Evolutionary conservation across 2,888 invertebrate genomes (phyloP).

Genomic region (Beris chalybata): DNA sequence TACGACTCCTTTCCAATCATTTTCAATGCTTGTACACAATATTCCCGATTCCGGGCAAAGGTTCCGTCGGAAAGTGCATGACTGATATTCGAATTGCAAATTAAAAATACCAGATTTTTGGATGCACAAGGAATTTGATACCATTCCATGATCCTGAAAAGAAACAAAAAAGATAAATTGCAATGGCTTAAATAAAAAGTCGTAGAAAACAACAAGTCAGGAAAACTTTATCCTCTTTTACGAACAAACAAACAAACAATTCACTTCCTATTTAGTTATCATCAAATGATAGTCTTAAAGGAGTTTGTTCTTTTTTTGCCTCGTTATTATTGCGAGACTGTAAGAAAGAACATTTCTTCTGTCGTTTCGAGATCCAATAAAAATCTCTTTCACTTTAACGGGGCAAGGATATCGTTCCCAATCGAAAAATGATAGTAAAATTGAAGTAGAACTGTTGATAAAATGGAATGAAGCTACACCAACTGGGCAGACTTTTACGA

Average conservation of each 20-base stretch:
- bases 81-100: constrained; percentile 1
- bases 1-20: constrained; percentile 1
- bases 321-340: background rate
- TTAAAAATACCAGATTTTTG: constrained; percentile 1
- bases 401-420: background rate
- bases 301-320: background rate
- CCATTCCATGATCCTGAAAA: background rate
- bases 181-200: background rate
- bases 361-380: no score
- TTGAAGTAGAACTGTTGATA: background rate
- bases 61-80: background rate
- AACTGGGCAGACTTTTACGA: no score
- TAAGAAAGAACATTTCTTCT: background rate
- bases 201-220: background rate
- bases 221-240: background rate
- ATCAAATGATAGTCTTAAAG: constrained; percentile 6
- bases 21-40: background rate
- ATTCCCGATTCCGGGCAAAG: background rate
- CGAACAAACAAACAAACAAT: constrained; percentile 19
- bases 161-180: background rate
- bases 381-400: background rate
- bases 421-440: background rate
- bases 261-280: constrained; percentile 21
- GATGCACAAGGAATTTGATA: background rate
- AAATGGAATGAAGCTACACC: no score